Evolutionary conservation across 2,888 invertebrate genomes (phyloP).

Genomic region (Acronicta alni): DNA sequence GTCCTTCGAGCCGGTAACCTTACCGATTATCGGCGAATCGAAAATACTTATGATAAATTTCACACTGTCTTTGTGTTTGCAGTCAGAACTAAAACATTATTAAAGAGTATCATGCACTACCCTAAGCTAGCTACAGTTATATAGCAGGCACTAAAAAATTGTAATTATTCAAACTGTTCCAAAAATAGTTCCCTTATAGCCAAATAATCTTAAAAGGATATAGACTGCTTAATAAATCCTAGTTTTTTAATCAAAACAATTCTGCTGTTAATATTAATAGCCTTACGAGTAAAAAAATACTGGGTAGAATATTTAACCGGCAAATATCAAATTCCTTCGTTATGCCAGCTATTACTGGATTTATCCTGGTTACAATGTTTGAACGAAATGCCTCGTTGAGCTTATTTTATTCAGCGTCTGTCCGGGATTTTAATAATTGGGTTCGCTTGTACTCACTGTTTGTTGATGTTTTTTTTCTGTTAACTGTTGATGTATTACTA

Average conservation of each 20-base stretch:
- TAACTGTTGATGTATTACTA: too few species aligned
- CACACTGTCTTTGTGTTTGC: neutral
- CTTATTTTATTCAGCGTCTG: too few species aligned
- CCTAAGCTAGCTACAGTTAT: constrained; percentile 1
- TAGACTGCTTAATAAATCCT: too few species aligned
- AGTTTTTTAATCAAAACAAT: neutral
- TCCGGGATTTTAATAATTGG: too few species aligned
- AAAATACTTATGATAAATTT: neutral
- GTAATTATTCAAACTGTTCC: too few species aligned
- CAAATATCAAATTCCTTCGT: neutral
- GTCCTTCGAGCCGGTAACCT: too few species aligned
- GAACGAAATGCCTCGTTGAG: constrained; percentile 4
- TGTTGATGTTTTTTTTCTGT: too few species aligned
- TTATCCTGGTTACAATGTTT: constrained; percentile 11
- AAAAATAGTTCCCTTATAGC: too few species aligned
- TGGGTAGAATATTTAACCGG: constrained; percentile 3
- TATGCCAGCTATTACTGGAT: neutral
- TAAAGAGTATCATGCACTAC: constrained; percentile 6
- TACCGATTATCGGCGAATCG: too few species aligned
- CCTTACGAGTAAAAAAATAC: constrained; percentile 8
- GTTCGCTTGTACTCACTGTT: too few species aligned
- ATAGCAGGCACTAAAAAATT: constrained; percentile 43
- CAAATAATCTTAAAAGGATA: too few species aligned
- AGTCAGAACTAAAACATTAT: neutral
- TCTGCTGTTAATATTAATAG: constrained; percentile 2